Evolutionary conservation across 2,113 vertebrate genomes (phyloP).

Genomic region (Amia ocellicauda): DNA sequence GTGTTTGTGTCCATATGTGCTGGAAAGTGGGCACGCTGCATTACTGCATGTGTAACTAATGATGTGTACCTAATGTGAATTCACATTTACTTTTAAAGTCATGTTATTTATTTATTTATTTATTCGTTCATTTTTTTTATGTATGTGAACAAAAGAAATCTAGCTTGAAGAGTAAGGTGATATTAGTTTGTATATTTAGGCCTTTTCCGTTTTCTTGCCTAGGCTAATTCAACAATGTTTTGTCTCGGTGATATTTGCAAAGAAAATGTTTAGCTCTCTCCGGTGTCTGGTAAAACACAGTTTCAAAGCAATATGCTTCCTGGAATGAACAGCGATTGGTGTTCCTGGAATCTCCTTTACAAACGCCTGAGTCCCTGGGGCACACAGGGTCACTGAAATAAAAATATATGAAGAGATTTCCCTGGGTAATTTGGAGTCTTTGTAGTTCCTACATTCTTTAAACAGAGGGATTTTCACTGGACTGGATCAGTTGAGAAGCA

Average conservation of each 20-base stretch:
- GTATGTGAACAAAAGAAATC: too few species aligned
- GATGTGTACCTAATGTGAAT: too few species aligned
- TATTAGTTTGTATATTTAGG: slow-evolving; percentile 3
- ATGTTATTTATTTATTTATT: slow-evolving; percentile 20
- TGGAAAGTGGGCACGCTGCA: too few species aligned
- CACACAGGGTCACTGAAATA: slow-evolving; percentile 28
- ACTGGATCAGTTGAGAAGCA: background rate
- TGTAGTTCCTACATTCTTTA: slow-evolving; percentile 20
- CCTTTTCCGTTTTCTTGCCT: background rate
- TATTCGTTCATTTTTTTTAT: too few species aligned
- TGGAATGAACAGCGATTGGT: background rate
- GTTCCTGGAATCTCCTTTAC: slow-evolving; percentile 19
- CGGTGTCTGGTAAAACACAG: slow-evolving; percentile 29
- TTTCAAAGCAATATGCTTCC: background rate
- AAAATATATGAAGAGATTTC: slow-evolving; percentile 36
- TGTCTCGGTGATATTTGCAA: slow-evolving; percentile 20
- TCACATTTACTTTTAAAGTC: background rate
- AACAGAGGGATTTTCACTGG: slow-evolving; percentile 13
- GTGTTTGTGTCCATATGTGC: too few species aligned
- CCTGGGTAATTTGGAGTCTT: slow-evolving; percentile 16
- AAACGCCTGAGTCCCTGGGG: slow-evolving; percentile 13
- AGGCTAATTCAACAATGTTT: slow-evolving; percentile 26
- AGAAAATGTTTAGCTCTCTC: slow-evolving; percentile 28
- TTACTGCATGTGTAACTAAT: too few species aligned
- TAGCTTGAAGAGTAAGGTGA: too few species aligned